Conservation (phyloP, 1,140 invertebrate genomes). For the Sitophilus oryzae region DNA sequence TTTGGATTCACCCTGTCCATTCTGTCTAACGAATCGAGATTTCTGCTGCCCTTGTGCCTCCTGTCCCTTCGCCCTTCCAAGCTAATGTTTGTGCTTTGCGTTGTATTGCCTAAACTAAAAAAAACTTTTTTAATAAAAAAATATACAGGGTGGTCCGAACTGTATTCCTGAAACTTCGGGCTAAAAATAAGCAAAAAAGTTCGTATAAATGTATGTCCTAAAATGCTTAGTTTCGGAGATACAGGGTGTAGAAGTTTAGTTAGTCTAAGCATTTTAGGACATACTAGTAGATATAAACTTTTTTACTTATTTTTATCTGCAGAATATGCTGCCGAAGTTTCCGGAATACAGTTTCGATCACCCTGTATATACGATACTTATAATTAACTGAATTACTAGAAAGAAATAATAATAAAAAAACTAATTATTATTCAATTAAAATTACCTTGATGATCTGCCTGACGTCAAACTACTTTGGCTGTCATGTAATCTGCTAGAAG, state of each 20-base stretch:
- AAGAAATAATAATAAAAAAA: neutral
- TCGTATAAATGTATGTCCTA: too few species aligned
- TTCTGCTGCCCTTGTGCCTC: slow-evolving; percentile 26
- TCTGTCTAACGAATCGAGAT: slow-evolving; percentile 30
- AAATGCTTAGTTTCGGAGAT: too few species aligned
- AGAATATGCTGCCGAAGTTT: too few species aligned
- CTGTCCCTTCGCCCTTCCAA: slow-evolving; percentile 32
- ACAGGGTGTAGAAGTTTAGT: too few species aligned
- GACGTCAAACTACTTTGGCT: slow-evolving; percentile 42
- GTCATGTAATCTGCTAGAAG: slow-evolving; percentile 35
- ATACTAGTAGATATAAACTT: too few species aligned
- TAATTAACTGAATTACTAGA: too few species aligned
- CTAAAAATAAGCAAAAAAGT: too few species aligned
- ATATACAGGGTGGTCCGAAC: too few species aligned
- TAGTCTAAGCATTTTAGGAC: too few species aligned
- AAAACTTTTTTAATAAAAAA: neutral
- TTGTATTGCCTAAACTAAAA: slow-evolving; percentile 41
- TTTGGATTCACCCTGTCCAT: slow-evolving; percentile 25
- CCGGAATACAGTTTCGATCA: too few species aligned
- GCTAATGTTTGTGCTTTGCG: slow-evolving; percentile 42
- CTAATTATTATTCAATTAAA: neutral
- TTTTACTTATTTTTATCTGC: too few species aligned
- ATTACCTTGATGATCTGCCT: slow-evolving; percentile 29
- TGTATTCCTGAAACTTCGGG: neutral
- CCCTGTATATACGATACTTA: too few species aligned